Base-by-base conservation (phyloP, 1,140 invertebrate genomes). In the Drosophila dunni region DNA sequence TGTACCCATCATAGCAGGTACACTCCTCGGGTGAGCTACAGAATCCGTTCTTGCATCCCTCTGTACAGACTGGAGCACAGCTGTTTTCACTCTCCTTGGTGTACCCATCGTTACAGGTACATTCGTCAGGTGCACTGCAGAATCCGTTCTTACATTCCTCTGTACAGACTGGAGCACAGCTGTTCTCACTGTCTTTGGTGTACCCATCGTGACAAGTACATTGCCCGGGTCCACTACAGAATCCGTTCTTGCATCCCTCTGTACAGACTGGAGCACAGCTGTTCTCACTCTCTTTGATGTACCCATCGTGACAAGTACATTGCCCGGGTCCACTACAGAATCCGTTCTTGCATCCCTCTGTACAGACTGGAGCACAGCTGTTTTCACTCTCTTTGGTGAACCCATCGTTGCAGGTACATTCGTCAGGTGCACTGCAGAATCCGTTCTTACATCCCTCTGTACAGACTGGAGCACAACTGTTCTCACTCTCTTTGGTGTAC, bases 31-130 rank as follows among this genome's bases (percentile, higher is more conserved):
- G 77, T 0, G 40, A 54, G 7, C n/a, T 53, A 7, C 76, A 72
- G 3, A 51, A 67, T 6, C 77, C 77, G 10, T 75, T 68, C 11
- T 57, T n/a, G 56, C 78, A 79, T 13, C 38, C 70, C 2, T 1
- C n/a, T 7, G 24, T 5, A 29, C 70, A 78, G 0, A 70, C 8
- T 2, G 70, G 53, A 2, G 2, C 9, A 42, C 75, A 79, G 0
- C 11, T 64, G n/a, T 42, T 67, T 1, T 50, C 68, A 20, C 0
- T 56, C 7, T 36, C 6, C 10, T 56, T 61, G 1, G 0, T 4
- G 7, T 33, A 72, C 0, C 69, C 69, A 1, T 54, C 40, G 0
- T 13, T 7, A 4, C 69, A 73, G 1, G 46, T 20, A 33, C 70
- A 73, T 24, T 48, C 13, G 11, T 20, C 56, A 0, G 70, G 63